phyloP scores from a whole-genome alignment of 2,888 invertebrate genomes.

The Acrocyrtus sp. region DNA sequence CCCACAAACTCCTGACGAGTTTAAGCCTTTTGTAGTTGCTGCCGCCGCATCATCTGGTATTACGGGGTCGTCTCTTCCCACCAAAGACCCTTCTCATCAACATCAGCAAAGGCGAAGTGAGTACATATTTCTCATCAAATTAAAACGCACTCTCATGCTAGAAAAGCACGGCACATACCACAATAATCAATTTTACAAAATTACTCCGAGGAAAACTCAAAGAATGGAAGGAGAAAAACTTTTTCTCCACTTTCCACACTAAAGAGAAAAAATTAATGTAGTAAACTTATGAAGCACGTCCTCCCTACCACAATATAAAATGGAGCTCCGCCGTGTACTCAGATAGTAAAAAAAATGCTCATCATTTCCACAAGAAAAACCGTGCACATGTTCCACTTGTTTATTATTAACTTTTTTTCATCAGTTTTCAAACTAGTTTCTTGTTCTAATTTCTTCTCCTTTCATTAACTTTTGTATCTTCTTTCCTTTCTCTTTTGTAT shows the following conservation, averaged over 20 bases:
- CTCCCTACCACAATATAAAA: too few species aligned
- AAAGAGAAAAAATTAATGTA: constrained; percentile 12
- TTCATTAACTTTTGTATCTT: constrained; percentile 18
- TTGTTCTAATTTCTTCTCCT: constrained; percentile 34
- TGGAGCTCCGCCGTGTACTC: too few species aligned
- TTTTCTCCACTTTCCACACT: too few species aligned
- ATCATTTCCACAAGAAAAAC: too few species aligned
- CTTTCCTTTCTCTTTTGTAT: constrained; percentile 10
- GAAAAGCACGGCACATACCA: too few species aligned
- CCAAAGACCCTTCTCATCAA: constrained; percentile 17
- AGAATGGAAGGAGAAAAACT: too few species aligned
- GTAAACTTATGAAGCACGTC: too few species aligned
- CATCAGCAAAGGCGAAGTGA: constrained; percentile 34
- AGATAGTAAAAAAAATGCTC: too few species aligned
- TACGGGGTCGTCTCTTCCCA: background rate
- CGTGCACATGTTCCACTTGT: constrained; percentile 22
- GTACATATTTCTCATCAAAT: too few species aligned
- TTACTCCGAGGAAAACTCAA: too few species aligned
- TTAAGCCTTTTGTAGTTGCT: constrained; percentile 60
- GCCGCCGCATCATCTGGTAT: background rate
- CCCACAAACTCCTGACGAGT: constrained; percentile 61
- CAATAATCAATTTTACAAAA: background rate
- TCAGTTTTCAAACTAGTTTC: constrained; percentile 28
- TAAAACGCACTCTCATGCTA: too few species aligned
- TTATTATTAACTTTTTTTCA: constrained; percentile 42